Evolutionary conservation across 2,113 vertebrate genomes (phyloP).

Genomic region (Albula glossodonta): DNA sequence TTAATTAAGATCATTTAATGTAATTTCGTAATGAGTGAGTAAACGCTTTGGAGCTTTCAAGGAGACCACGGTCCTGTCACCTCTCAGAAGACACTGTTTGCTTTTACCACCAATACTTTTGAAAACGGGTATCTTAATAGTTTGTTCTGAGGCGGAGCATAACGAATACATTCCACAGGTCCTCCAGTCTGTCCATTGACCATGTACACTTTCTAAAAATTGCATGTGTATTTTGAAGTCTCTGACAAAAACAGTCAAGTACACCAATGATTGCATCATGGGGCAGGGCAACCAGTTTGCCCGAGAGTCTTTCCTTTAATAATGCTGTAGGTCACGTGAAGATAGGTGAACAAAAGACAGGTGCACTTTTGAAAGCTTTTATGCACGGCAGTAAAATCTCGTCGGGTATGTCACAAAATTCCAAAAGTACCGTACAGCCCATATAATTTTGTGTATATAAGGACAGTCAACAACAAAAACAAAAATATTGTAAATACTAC

Average conservation of each 20-base stretch:
- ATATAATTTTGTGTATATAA: background rate
- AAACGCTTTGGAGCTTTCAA: constrained; percentile 36
- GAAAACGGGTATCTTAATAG: background rate
- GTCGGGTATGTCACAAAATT: background rate
- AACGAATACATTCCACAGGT: constrained; percentile 8
- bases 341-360: constrained; percentile 26
- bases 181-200: background rate
- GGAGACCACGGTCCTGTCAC: constrained; percentile 37
- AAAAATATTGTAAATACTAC: background rate
- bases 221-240: background rate
- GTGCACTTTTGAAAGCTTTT: background rate
- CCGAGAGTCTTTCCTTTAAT: background rate
- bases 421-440: background rate
- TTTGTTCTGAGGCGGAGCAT: background rate
- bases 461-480: background rate
- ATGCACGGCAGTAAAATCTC: background rate
- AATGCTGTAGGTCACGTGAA: constrained; percentile 3
- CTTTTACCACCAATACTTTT: background rate
- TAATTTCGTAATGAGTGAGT: constrained; percentile 25
- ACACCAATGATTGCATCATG: background rate
- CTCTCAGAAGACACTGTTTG: background rate
- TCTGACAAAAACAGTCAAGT: background rate
- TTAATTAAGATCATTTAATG: background rate
- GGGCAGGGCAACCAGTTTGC: constrained; percentile 25
- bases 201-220: background rate